Percentiles rank a stretch among this genome's conserved stretches.
These are phyloP conservation scores for Nyctereutes procyonoides DNA, from an alignment of 2,113 vertebrate genomes.

Conservation along the genomic window DNA sequence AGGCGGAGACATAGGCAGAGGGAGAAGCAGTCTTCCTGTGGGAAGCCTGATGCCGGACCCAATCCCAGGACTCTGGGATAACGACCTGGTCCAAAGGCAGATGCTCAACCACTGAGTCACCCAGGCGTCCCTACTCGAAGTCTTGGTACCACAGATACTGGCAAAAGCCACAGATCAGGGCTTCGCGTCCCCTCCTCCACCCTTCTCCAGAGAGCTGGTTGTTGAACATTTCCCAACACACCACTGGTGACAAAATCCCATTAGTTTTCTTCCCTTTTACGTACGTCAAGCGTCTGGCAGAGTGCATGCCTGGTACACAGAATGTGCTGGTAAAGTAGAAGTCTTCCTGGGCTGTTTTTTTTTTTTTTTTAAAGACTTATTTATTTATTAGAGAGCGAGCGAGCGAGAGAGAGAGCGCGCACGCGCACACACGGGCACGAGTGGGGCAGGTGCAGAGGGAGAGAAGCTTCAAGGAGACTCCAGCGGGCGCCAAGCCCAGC, in stretches of 20 bases:
- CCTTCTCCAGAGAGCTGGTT: not conserved
- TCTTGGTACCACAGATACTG: not conserved
- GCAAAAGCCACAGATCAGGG: not conserved
- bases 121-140: not conserved
- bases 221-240: not conserved
- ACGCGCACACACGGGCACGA: no score
- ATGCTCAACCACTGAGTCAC: no score
- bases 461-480: not conserved
- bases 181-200: not conserved
- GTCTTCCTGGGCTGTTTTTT: not conserved
- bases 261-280: not conserved
- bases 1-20: no score
- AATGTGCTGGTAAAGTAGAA: not conserved
- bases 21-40: no score
- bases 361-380: not conserved
- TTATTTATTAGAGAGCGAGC: not conserved
- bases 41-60: no score
- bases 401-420: no score
- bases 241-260: not conserved
- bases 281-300: not conserved
- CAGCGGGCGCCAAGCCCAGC: not conserved
- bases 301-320: not conserved
- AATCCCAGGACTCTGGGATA: no score
- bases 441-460: not conserved
- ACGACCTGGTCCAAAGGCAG: no score